Percentiles rank a stretch among this genome's conserved stretches.
phyloP scores from a whole-genome alignment of 2,113 vertebrate genomes.

The Smithornis capensis region DNA sequence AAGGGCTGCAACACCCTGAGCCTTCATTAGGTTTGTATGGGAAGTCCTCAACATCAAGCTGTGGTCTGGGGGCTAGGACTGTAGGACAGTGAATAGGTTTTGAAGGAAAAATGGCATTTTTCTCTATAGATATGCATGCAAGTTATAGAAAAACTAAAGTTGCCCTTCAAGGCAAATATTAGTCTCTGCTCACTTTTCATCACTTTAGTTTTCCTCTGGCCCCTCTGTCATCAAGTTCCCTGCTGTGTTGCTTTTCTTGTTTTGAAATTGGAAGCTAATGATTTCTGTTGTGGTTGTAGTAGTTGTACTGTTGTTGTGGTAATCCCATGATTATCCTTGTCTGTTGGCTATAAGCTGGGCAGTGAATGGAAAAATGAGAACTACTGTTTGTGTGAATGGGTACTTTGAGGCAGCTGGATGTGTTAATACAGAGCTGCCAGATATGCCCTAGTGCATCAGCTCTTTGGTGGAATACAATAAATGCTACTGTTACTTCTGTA shows the following conservation, averaged over 20 bases:
- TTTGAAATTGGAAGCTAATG: slow-evolving; percentile 51
- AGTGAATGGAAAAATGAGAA: slow-evolving; percentile 47
- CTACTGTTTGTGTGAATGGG: slow-evolving; percentile 7
- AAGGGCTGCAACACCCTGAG: not conserved
- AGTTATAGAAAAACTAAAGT: not conserved
- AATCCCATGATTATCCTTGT: slow-evolving; percentile 57
- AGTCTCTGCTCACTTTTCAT: not conserved
- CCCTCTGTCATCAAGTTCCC: not conserved
- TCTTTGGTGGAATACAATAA: slow-evolving; percentile 5
- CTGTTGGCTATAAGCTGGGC: slow-evolving; percentile 45
- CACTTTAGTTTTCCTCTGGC: not conserved
- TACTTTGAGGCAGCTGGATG: slow-evolving; percentile 17
- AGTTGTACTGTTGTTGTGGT: slow-evolving; percentile 31
- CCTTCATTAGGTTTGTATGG: not conserved
- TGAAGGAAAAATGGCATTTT: not conserved
- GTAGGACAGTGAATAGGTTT: not conserved
- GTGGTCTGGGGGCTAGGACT: not conserved
- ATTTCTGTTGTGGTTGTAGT: slow-evolving; percentile 41
- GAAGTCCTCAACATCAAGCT: not conserved
- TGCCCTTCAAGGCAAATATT: not conserved
- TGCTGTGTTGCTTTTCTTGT: not conserved
- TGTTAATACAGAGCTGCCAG: slow-evolving; percentile 38
- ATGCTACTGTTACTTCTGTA: not conserved
- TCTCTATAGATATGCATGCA: not conserved
- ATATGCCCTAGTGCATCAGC: not conserved